Evolutionary conservation across 2,888 invertebrate species (phyloP), one percentile per base, ranked within the genome.

Genomic region (Branchellion lobata): DNA sequence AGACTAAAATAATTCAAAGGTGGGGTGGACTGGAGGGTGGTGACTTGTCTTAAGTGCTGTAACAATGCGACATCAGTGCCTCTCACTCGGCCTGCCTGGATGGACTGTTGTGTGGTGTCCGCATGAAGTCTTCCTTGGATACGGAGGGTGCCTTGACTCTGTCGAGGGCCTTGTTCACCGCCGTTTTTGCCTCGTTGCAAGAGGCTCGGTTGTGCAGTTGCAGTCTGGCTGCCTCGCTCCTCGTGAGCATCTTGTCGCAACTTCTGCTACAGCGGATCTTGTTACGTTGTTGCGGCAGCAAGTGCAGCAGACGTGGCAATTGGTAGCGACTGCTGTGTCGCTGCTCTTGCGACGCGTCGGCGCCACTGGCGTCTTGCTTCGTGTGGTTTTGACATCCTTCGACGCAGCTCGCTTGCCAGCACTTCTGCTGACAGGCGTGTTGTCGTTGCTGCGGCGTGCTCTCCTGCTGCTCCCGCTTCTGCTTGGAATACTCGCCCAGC

Each of bases 401-500:
- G 14, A 40, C 40, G 3, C 5, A 3, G 8, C 5, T n/a, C 24
- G 21, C 61, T 57, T 57, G n/a, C 61, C 61, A 57, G n/a, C 61
- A 57, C n/a, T 57, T 8, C 14, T 40, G 73, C 21, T 33, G 1
- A n/a, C 5, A 2, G 31, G 53, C 8, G 21, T 51, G 77, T 5
- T 27, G 24, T 47, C 27, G 27, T 77, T 77, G 33, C 27, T 31
- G 69, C n/a, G n/a, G 65, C 3, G 3, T n/a, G 14, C 27, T 31
- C 5, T 69, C 27, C 5, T 69, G 69, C 31, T 69, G 31, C n/a
- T 27, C 14, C n/a, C 65, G 33, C 11, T 51, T 51, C 34, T 53
- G 57, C 21, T 33, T 77, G 36, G 65, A 29, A 65, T 80, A 82
- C 61, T 82, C 81, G 5, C 65, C 78, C 24, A 82, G 78, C 18